Percentiles rank a stretch among this genome's conserved stretches.
phyloP scores from a whole-genome alignment of 2,113 vertebrate genomes.

The Rhea americana region DNA sequence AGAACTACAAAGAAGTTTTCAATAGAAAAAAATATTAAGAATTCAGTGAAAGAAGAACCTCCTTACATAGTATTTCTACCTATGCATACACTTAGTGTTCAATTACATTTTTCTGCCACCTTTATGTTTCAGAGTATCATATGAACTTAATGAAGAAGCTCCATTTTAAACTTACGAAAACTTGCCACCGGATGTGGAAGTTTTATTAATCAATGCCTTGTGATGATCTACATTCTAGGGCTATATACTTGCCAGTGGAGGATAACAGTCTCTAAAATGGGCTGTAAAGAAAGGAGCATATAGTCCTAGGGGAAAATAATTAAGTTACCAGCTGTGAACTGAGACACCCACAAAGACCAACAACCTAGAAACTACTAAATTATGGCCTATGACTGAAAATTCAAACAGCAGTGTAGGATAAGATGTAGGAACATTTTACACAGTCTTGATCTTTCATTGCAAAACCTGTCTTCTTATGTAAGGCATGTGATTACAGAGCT shows the following conservation, averaged over 20 bases:
- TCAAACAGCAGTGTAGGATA: neutral
- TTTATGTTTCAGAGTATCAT: neutral
- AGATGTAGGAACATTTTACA: neutral
- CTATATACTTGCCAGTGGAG: neutral
- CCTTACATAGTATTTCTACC: neutral
- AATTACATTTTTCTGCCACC: accelerated
- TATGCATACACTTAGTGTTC: neutral
- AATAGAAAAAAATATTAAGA: neutral
- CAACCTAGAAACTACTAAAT: neutral
- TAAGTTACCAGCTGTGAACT: neutral
- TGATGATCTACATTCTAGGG: neutral
- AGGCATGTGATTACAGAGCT: neutral
- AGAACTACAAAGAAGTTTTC: constrained; percentile 1
- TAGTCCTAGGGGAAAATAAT: neutral
- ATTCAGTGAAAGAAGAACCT: neutral
- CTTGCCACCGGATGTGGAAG: neutral
- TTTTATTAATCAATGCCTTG: neutral
- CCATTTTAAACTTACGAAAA: neutral
- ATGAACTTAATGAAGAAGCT: neutral
- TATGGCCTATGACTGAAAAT: neutral
- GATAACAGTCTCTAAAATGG: neutral
- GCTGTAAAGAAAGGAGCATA: neutral
- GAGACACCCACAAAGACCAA: neutral
- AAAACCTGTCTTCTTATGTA: neutral
- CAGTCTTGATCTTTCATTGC: neutral